Base-by-base conservation (phyloP, 2,113 vertebrate species). In the Hassar affinis region DNA sequence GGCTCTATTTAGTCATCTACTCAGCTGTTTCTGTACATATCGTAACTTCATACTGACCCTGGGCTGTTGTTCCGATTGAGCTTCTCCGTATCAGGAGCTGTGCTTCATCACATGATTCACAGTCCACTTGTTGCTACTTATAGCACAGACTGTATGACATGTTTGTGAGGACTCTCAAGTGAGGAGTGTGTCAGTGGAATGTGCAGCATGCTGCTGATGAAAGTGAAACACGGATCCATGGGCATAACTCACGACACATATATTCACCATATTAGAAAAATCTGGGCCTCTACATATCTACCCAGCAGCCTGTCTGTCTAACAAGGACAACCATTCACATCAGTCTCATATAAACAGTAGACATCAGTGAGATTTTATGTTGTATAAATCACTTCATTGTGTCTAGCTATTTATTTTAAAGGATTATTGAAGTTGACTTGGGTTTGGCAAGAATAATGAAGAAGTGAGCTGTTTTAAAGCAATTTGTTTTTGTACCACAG, bases 71-170 rank as follows among this genome's bases (percentile, higher is more conserved):
- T 52, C 78, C 52, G 30, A 47, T 22, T 52, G 49, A 62, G 79
- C 35, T 68, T 51, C 64, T 47, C 14, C n/a, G 22, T 80, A 80
- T 87, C 84, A 62, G 71, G 78, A 84, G 49, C 49, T 45, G 42
- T 9, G 74, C 35, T 72, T 81, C 84, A 78, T 57, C 56, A 47
- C 78, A 54, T 62, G 49, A 72, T 47, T 25, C 77, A 42, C 4
- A 84, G 74, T 79, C 83, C 78, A 81, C 47, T 81, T 62, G 76
- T 83, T 51, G 74, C 86, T 90, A 88, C 88, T 87, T 87, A 88
- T 89, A 90, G 84, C 77, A 71, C n/a, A 30, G 49, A 66, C 20
- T 79, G 82, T 71, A 86, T 64, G 83, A 83, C 69, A 80, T 84
- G 68, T 82, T 86, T 83, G 83, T 79, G 57, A 71, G 54, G 84